A percentile compares a stretch with the other conserved stretches of the same genome.
Conservation (phyloP, 2,797 vertebrate genomes). For the Sylvilagus floridanus region DNA sequence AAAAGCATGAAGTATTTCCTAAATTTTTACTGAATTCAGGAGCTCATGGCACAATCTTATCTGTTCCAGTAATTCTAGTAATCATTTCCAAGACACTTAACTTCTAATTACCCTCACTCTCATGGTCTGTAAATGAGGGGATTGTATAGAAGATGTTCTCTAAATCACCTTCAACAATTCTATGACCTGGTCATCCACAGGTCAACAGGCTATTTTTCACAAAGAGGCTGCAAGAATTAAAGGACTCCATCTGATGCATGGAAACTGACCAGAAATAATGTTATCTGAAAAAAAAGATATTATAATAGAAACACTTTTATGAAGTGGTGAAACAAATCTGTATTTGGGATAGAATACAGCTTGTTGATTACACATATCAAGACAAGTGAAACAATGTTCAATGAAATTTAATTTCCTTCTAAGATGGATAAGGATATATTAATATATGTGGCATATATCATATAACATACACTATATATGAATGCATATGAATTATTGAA, state of each 20-base stretch:
- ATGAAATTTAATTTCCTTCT: neutral
- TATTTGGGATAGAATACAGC: neutral
- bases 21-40: neutral
- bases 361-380: neutral
- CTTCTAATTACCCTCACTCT: constrained; percentile 1
- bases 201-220: neutral
- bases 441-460: neutral
- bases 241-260: neutral
- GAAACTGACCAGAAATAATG: neutral
- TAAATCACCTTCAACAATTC: neutral
- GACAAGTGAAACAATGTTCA: neutral
- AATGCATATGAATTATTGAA: neutral
- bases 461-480: neutral
- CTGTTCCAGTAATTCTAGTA: neutral
- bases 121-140: neutral
- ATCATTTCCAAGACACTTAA: neutral
- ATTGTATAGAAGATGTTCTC: neutral
- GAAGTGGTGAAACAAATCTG: neutral
- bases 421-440: neutral
- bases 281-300: neutral
- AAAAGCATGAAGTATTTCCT: neutral
- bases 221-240: neutral
- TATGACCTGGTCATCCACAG: neutral
- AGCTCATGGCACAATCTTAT: neutral
- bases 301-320: neutral